Percentiles rank a stretch among this genome's conserved stretches.
Conservation (phyloP, 2,888 invertebrate species). For the Callinectes sapidus region DNA sequence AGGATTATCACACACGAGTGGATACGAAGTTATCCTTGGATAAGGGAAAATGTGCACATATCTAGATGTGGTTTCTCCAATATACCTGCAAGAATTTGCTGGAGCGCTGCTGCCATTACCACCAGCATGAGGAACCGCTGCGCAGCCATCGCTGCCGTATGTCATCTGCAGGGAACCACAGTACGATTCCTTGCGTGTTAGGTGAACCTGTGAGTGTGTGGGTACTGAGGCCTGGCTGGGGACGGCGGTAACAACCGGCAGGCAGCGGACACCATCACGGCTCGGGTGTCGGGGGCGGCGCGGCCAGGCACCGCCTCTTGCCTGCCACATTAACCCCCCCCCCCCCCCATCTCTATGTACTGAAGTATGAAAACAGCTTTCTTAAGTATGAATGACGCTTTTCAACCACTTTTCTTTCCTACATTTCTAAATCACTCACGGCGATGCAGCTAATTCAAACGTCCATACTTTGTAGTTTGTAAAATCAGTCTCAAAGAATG, state of each 20-base stretch:
- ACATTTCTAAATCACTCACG: too few relatives aligned
- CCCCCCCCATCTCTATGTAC: not conserved
- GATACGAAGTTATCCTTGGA: too few relatives aligned
- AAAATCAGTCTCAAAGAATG: too few relatives aligned
- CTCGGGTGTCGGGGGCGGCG: constrained; percentile 16
- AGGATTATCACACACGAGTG: too few relatives aligned
- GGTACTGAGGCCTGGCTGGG: not conserved
- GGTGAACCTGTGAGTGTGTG: not conserved
- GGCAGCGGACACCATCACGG: constrained; percentile 8
- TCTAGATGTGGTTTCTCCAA: not conserved
- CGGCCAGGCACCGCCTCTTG: not conserved
- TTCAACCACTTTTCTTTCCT: too few relatives aligned
- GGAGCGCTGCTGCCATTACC: not conserved
- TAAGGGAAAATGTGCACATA: not conserved
- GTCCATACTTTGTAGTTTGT: too few relatives aligned
- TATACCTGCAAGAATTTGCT: constrained; percentile 17
- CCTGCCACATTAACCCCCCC: not conserved
- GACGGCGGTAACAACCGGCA: not conserved
- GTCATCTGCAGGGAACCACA: not conserved
- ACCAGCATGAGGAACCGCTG: not conserved
- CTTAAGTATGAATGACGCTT: too few relatives aligned
- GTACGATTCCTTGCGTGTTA: not conserved
- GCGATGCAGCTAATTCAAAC: too few relatives aligned
- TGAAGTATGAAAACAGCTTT: not conserved
- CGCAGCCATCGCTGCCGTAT: not conserved